Evolutionary conservation across 2,888 invertebrate species (phyloP).

Genomic region (Diarsia dahlii): DNA sequence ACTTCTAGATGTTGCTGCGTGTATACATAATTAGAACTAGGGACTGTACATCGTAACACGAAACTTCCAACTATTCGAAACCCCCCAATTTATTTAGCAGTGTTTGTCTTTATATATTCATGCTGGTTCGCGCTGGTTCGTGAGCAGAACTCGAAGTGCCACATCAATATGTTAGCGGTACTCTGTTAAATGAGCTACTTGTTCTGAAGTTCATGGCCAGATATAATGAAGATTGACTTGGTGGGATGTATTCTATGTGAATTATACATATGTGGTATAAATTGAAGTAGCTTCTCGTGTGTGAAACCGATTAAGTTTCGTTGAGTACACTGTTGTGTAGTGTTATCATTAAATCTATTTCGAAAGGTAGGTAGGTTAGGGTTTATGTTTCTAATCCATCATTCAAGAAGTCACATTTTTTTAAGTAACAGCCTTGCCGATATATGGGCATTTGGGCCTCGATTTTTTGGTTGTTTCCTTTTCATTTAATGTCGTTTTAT

Average conservation of each 20-base stretch:
- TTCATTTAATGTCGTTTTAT: too few species aligned
- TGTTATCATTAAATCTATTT: too few species aligned
- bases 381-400: too few species aligned
- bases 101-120: conserved; percentile 48
- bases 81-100: conserved; percentile 45
- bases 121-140: conserved; percentile 24
- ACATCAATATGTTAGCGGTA: conserved; percentile 57
- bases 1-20: too few species aligned
- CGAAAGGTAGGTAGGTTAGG: too few species aligned
- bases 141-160: conserved; percentile 44
- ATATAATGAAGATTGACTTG: conserved; percentile 24
- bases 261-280: not conserved
- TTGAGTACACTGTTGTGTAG: not conserved
- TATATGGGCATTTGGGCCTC: too few species aligned
- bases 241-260: not conserved
- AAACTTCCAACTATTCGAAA: conserved; percentile 10
- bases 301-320: not conserved
- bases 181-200: conserved; percentile 30
- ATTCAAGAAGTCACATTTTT: too few species aligned
- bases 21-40: too few species aligned
- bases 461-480: too few species aligned
- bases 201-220: conserved; percentile 8
- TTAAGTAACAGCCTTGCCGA: too few species aligned
- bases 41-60: not conserved
- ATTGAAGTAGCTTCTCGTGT: not conserved